Conservation (phyloP, 2,888 invertebrate species). For the Gymnosoma rotundatum region DNA sequence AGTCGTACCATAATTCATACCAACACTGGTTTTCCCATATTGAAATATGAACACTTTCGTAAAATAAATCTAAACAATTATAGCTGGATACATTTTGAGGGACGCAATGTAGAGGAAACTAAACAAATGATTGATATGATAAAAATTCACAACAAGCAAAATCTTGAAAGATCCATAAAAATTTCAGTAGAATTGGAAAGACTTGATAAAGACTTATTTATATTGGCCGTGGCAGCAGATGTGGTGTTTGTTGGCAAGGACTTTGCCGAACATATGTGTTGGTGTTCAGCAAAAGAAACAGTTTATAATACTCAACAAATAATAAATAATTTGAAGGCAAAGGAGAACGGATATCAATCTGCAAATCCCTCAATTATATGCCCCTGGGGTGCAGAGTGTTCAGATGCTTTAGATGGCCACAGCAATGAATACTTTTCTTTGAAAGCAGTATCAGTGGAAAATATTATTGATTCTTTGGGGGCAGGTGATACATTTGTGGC, state of each 20-base stretch:
- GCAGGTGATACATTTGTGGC: constrained; percentile 88
- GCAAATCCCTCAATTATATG: constrained; percentile 76
- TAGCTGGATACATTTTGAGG: constrained; percentile 88
- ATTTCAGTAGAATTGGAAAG: constrained; percentile 87
- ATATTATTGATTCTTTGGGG: constrained; percentile 85
- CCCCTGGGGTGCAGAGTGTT: constrained; percentile 82
- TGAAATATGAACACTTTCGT: constrained; percentile 83
- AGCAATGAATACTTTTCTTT: constrained; percentile 79
- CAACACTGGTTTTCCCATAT: constrained; percentile 84
- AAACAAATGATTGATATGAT: constrained; percentile 84
- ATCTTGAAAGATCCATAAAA: constrained; percentile 74
- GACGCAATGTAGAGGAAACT: constrained; percentile 83
- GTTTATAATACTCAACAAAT: constrained; percentile 80
- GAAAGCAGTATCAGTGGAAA: constrained; percentile 83
- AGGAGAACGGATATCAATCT: not conserved
- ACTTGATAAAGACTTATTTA: constrained; percentile 82
- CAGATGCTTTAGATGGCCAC: constrained; percentile 83
- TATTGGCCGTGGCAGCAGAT: constrained; percentile 83
- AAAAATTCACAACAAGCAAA: constrained; percentile 81
- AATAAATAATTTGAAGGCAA: constrained; percentile 71
- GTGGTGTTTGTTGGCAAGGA: constrained; percentile 87
- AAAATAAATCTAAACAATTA: constrained; percentile 83
- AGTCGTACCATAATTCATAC: constrained; percentile 87
- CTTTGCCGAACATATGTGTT: constrained; percentile 84
- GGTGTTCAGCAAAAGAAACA: constrained; percentile 83